Evolutionary conservation across 2,797 vertebrate species (phyloP).

Genomic region (Vireo griseus): DNA sequence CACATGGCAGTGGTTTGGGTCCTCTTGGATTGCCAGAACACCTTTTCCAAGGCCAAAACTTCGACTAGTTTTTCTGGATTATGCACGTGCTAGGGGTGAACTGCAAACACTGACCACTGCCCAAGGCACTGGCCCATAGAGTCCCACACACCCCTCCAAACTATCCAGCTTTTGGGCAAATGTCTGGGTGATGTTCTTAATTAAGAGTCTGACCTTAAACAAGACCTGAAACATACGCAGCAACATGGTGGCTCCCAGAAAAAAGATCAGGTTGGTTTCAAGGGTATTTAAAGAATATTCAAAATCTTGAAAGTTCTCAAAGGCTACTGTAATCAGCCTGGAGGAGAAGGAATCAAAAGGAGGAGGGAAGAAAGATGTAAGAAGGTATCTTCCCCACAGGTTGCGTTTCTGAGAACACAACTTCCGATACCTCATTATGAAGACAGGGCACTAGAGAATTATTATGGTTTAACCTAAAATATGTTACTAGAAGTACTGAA

Average conservation of each 20-base stretch:
- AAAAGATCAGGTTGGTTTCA: background rate
- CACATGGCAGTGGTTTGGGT: background rate
- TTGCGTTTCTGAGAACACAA: background rate
- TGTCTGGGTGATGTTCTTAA: background rate
- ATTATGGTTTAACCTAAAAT: background rate
- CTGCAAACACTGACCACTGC: background rate
- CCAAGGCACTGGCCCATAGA: background rate
- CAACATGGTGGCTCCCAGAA: background rate
- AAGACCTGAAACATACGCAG: background rate
- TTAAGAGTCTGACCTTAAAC: background rate
- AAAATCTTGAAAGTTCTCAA: background rate
- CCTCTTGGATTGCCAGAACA: background rate
- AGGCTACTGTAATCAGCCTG: background rate
- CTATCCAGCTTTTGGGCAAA: background rate
- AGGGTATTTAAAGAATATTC: background rate
- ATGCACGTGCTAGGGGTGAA: background rate
- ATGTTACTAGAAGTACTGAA: background rate
- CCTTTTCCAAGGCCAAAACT: background rate
- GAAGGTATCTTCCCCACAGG: background rate
- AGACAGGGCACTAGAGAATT: background rate
- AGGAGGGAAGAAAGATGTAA: background rate
- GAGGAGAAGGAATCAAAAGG: background rate
- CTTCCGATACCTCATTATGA: background rate
- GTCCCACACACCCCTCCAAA: background rate
- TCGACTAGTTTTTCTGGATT: background rate